Evolutionary conservation across 2,888 invertebrate species (phyloP), one percentile per base, ranked within the genome.

Genomic region (Drosophila neotestacea): DNA sequence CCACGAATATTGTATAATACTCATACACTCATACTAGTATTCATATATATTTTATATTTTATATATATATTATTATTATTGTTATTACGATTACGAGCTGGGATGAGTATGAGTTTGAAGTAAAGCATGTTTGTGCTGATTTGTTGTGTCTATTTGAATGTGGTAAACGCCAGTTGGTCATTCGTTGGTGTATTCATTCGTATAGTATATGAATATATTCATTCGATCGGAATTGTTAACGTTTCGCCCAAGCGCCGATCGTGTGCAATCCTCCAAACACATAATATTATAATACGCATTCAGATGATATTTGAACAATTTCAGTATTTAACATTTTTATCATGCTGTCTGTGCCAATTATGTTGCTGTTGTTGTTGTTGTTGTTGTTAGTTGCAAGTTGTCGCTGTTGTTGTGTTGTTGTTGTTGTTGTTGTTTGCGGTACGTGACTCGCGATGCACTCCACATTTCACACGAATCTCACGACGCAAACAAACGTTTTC

Each of bases 401-500:
- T 30, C 30, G 42, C 55, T 64, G 39, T 50, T 51, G 32, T 60
- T 64, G 39, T 51, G 32, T 60, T 64, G 39, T 50, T 51, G 27
- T 60, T 64, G 39, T 32, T 51, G 38, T 39, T 52, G 44, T 28
- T 63, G 58, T 63, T 69, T 52, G 60, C 39, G 4, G 76, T 86
- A 85, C 84, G 89, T 85, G 89, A 85, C 77, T 64, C 44, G 32
- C 47, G 54, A 58, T 54, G 63, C 72, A 86, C 81, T 88, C 81
- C 54, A 84, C 68, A 88, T 79, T 85, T 88, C 89, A 85, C 87
- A 86, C 89, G 84, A 88, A 63, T 47, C 69, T 16, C 38, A 58
- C 58, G 59, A 58, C 10, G 58, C 61, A 9, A 77, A 64, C 64
- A 68, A 69, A 44, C 69, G 67, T 64, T 27, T 27, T 16, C 52